phyloP scores from a whole-genome alignment of 2,888 invertebrate genomes.

The Elmis aenea region DNA sequence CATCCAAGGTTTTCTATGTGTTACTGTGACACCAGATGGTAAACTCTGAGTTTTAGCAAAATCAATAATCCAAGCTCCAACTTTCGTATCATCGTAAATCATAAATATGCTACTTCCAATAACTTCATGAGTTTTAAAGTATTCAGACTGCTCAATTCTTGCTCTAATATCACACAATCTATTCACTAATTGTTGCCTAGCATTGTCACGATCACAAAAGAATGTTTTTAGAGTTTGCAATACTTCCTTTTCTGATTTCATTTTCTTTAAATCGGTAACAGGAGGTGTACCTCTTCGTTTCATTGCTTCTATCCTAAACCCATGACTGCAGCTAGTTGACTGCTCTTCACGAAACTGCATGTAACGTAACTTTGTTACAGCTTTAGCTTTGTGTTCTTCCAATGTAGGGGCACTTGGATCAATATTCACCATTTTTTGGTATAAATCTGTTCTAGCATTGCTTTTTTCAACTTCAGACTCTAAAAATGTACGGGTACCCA shows the following conservation, averaged over 20 bases:
- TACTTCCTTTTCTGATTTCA: slow-evolving; percentile 74
- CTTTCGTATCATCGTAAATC: slow-evolving; percentile 82
- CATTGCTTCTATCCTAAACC: slow-evolving; percentile 94
- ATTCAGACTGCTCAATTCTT: slow-evolving; percentile 76
- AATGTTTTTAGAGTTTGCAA: slow-evolving; percentile 69
- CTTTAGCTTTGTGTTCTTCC: slow-evolving; percentile 73
- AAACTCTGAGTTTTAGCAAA: slow-evolving; percentile 88
- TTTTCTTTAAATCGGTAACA: slow-evolving; percentile 82
- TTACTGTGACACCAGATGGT: slow-evolving; percentile 62
- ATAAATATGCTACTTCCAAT: slow-evolving; percentile 92
- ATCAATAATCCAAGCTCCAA: slow-evolving; percentile 95
- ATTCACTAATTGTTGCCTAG: slow-evolving; percentile 63
- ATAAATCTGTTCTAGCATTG: slow-evolving; percentile 78
- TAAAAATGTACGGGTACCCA: slow-evolving; percentile 93
- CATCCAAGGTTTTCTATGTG: slow-evolving; percentile 78
- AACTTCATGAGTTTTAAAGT: slow-evolving; percentile 85
- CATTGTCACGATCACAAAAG: slow-evolving; percentile 60
- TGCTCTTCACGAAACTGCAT: slow-evolving; percentile 94
- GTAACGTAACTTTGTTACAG: slow-evolving; percentile 93
- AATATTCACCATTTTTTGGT: slow-evolving; percentile 92
- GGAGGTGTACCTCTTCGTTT: slow-evolving; percentile 79
- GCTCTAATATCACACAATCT: slow-evolving; percentile 72
- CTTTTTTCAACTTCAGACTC: slow-evolving; percentile 92
- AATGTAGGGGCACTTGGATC: slow-evolving; percentile 82
- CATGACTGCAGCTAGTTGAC: slow-evolving; percentile 87